Conservation (phyloP, 2,113 vertebrate species). For the Okapia johnstoni region DNA sequence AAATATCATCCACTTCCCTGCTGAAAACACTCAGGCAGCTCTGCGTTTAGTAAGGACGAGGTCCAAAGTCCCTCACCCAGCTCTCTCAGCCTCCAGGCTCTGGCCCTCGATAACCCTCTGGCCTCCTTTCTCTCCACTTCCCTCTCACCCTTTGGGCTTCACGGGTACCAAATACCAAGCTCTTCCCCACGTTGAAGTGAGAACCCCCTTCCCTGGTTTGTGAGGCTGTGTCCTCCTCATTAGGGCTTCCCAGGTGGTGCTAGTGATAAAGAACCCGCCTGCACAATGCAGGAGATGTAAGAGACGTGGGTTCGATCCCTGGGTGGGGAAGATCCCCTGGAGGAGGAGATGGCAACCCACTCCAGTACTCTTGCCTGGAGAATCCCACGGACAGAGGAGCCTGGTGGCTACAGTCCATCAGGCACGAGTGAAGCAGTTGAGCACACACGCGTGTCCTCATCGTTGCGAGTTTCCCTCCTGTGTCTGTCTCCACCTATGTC, state of each 20-base stretch:
- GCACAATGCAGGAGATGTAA: neutral
- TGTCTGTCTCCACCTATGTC: neutral
- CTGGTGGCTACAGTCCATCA: neutral
- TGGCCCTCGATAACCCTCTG: neutral
- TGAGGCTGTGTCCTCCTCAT: neutral
- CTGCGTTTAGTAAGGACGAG: neutral
- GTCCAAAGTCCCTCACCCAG: neutral
- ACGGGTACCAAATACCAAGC: neutral
- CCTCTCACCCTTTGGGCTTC: neutral
- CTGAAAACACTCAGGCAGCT: neutral
- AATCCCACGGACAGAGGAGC: neutral
- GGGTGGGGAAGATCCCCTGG: neutral
- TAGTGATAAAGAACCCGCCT: neutral
- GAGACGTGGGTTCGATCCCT: neutral
- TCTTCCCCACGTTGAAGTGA: neutral
- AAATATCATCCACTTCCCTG: neutral
- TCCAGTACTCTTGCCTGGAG: neutral
- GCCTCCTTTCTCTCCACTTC: neutral
- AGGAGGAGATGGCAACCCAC: neutral
- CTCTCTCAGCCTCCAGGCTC: neutral
- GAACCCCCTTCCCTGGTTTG: neutral
- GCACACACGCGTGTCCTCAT: neutral
- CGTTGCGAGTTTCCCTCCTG: neutral
- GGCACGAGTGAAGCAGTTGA: neutral
- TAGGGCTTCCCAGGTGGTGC: neutral